A percentile compares a stretch with the other conserved stretches of the same genome.
phyloP scores from a whole-genome alignment of 1,140 invertebrate genomes.

The Belonocnema kinseyi region DNA sequence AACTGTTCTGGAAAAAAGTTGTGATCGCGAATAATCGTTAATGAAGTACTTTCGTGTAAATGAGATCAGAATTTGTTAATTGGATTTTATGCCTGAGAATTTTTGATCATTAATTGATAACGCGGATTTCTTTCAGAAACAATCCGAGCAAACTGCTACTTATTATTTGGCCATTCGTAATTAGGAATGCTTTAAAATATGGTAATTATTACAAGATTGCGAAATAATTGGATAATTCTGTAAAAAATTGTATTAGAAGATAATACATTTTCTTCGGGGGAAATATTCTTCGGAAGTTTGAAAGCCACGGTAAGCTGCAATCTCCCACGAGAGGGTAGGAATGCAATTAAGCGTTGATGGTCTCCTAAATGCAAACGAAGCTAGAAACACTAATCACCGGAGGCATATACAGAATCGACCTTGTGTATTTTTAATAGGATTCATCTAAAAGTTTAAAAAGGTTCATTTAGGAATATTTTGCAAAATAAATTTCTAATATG shows the following conservation, averaged over 20 bases:
- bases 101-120: constrained; percentile 2
- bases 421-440: constrained; percentile 38
- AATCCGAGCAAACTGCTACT: background rate
- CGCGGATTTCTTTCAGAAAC: background rate
- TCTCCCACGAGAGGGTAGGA: constrained; percentile 70
- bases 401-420: constrained; percentile 42
- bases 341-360: constrained; percentile 76
- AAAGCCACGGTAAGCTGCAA: constrained; percentile 58
- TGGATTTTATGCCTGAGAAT: background rate
- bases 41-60: background rate
- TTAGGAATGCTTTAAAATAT: too few species aligned
- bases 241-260: too few species aligned
- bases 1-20: background rate
- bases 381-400: constrained; percentile 56
- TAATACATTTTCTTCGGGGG: background rate
- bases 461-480: too few species aligned
- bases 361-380: constrained; percentile 75
- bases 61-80: constrained; percentile 2
- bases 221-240: too few species aligned
- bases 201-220: too few species aligned
- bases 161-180: too few species aligned
- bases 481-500: too few species aligned
- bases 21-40: constrained; percentile 12
- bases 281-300: constrained; percentile 47
- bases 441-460: constrained; percentile 31